Percentiles rank a stretch among this genome's conserved stretches.
These are phyloP conservation scores for Mythimna lalbum DNA, from an alignment of 2,888 invertebrate genomes.

Conservation along the genomic window DNA sequence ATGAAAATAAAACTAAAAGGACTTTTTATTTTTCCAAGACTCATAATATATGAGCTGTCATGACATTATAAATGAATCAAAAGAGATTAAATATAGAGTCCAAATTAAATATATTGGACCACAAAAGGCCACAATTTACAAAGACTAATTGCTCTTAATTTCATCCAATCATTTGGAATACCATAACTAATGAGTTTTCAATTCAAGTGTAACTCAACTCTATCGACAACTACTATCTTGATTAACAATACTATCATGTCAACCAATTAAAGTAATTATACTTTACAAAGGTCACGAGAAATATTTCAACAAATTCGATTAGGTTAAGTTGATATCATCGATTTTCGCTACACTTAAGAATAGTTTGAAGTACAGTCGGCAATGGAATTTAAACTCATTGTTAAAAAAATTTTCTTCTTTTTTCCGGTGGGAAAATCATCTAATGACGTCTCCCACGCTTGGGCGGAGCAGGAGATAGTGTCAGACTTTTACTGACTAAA, in stretches of 20 bases:
- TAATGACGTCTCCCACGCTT: too few relatives aligned
- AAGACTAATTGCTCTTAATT: slow-evolving; percentile 20
- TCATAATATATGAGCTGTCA: too few relatives aligned
- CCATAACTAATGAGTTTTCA: slow-evolving; percentile 6
- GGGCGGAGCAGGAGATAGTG: too few relatives aligned
- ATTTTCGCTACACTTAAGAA: slow-evolving; percentile 63
- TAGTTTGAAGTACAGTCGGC: slow-evolving; percentile 33
- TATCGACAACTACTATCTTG: slow-evolving; percentile 49
- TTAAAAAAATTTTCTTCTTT: too few relatives aligned
- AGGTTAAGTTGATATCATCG: slow-evolving; percentile 56
- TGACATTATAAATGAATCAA: too few relatives aligned
- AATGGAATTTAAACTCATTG: background rate
- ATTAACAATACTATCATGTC: slow-evolving; percentile 57
- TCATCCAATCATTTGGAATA: slow-evolving; percentile 2
- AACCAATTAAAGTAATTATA: slow-evolving; percentile 57
- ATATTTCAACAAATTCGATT: slow-evolving; percentile 63
- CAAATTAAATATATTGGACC: background rate
- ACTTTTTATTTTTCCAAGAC: too few relatives aligned
- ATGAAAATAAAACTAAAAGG: too few relatives aligned
- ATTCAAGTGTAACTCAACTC: slow-evolving; percentile 33
- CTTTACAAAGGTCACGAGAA: slow-evolving; percentile 52
- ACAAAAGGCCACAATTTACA: background rate
- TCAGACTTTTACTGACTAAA: too few relatives aligned
- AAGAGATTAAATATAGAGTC: too few relatives aligned
- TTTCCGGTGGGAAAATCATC: too few relatives aligned